Conservation (phyloP, 2,797 vertebrate genomes). For the Falco biarmicus region DNA sequence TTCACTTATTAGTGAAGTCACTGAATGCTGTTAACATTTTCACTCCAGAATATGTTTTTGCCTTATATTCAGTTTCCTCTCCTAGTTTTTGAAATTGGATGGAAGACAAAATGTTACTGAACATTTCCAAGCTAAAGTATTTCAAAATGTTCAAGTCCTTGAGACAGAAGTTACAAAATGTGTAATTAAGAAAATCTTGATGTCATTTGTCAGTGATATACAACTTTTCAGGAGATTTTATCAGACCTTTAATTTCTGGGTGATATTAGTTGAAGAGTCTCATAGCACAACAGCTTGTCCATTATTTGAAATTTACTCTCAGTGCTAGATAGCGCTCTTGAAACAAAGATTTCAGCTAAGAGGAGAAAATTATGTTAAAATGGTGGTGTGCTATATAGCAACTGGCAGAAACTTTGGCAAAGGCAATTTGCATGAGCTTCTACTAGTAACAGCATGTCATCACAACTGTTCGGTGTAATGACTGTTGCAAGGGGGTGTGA, state of each 20-base stretch:
- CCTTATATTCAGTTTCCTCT: background rate
- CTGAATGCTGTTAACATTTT: background rate
- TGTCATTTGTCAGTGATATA: background rate
- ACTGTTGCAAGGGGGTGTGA: background rate
- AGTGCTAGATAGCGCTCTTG: background rate
- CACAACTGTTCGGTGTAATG: background rate
- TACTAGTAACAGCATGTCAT: background rate
- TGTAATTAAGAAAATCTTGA: background rate
- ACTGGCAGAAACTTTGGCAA: background rate
- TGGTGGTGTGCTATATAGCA: background rate
- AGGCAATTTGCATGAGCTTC: background rate
- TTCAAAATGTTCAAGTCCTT: background rate
- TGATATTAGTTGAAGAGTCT: background rate
- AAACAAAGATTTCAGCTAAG: background rate
- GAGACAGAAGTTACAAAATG: background rate
- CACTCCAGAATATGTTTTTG: background rate
- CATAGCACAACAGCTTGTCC: background rate
- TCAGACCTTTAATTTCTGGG: background rate
- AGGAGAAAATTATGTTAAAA: background rate
- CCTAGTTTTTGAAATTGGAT: background rate
- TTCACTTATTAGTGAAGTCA: background rate
- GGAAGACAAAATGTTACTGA: background rate
- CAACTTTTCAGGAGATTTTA: background rate
- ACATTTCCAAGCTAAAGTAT: background rate
- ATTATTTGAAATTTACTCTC: background rate